Conservation (phyloP, 2,113 vertebrate species). For the Glaucidium brasilianum region DNA sequence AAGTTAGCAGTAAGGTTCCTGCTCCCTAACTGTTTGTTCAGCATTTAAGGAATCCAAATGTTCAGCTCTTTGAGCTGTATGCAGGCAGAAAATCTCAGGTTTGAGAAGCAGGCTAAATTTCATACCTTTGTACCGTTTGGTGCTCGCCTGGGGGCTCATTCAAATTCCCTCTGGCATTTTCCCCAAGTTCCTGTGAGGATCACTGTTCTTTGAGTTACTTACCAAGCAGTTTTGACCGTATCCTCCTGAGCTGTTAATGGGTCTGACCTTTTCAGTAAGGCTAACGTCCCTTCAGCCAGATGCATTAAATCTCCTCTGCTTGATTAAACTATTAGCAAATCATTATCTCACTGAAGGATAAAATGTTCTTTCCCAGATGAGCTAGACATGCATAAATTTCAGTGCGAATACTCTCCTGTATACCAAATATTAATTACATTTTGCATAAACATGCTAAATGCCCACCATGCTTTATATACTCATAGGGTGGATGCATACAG, state of each 20-base stretch:
- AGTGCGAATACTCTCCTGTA: not conserved
- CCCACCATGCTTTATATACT: not conserved
- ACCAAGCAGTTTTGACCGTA: not conserved
- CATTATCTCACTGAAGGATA: conserved; percentile 17
- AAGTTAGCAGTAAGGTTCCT: not conserved
- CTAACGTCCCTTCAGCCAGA: conserved; percentile 4
- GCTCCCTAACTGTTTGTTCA: not conserved
- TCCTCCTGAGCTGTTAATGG: conserved; percentile 39
- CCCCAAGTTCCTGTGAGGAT: not conserved
- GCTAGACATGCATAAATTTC: not conserved
- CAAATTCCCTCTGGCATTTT: not conserved
- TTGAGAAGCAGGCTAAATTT: not conserved
- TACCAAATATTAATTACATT: not conserved
- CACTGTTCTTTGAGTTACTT: not conserved
- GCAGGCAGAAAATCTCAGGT: not conserved
- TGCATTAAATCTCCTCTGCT: conserved; percentile 14
- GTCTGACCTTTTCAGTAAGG: not conserved
- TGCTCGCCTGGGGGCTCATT: not conserved
- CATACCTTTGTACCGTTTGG: not conserved
- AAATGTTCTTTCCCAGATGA: conserved; percentile 12
- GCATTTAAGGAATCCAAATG: not conserved
- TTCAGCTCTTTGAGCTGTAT: not conserved
- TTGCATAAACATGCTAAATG: not conserved
- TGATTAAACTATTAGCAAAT: conserved; percentile 53
- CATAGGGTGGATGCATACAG: not conserved